Evolutionary conservation across 2,888 invertebrate genomes (phyloP).

Genomic region (Branchellion lobata): DNA sequence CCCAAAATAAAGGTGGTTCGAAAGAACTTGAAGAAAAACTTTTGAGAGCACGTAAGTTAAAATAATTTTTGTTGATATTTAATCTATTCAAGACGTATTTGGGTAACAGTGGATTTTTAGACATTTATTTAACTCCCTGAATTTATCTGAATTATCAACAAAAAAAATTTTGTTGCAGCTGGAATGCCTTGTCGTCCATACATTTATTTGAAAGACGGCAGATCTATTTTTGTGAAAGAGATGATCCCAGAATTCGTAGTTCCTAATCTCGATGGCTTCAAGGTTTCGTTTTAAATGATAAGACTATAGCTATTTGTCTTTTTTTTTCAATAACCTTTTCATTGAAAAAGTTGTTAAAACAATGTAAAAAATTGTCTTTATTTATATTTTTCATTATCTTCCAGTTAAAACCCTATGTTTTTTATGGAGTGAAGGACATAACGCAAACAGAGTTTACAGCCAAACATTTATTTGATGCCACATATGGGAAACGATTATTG

Average conservation of each 20-base stretch:
- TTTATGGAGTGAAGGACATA: conserved; percentile 77
- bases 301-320: neutral
- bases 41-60: conserved; percentile 32
- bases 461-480: conserved; percentile 74
- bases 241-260: conserved; percentile 89
- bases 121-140: too few species aligned
- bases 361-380: neutral
- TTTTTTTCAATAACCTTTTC: conserved; percentile 6
- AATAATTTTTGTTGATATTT: too few species aligned
- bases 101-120: too few species aligned
- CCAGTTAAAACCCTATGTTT: conserved; percentile 87
- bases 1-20: conserved; percentile 45
- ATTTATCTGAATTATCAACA: neutral
- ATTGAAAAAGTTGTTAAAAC: neutral
- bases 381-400: conserved; percentile 55
- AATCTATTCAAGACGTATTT: too few species aligned
- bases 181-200: conserved; percentile 48
- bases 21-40: conserved; percentile 39
- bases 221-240: conserved; percentile 71
- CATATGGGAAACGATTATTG: conserved; percentile 77
- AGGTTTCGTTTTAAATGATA: conserved; percentile 62
- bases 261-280: conserved; percentile 79
- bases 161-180: conserved; percentile 37
- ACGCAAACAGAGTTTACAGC: conserved; percentile 80
- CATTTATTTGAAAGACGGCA: conserved; percentile 44